Conservation (phyloP, 2,888 invertebrate genomes). For the Scaptomyza polygonia region DNA sequence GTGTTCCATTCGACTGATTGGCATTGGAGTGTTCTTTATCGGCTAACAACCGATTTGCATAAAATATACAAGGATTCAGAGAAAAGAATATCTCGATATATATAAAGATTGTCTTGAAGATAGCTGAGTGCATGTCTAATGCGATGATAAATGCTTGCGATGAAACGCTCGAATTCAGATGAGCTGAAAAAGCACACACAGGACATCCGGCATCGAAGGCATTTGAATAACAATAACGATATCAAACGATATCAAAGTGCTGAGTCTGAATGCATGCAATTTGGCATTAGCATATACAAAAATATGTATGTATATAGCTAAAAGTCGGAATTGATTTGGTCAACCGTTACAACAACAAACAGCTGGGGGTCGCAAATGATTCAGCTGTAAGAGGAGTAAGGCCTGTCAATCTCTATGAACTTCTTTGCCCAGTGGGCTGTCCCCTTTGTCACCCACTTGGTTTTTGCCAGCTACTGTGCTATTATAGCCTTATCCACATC, state of each 20-base stretch:
- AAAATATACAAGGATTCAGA: conserved; percentile 44
- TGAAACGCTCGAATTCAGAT: conserved; percentile 67
- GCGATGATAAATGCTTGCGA: conserved; percentile 75
- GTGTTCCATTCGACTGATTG: conserved; percentile 11
- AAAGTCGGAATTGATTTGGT: conserved; percentile 69
- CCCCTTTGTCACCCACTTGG: conserved; percentile 37
- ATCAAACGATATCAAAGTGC: conserved; percentile 61
- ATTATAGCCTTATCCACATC: conserved; percentile 60
- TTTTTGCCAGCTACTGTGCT: conserved; percentile 37
- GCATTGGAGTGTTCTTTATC: conserved; percentile 21
- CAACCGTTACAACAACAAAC: conserved; percentile 66
- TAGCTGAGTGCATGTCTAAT: conserved; percentile 65
- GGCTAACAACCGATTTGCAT: conserved; percentile 47
- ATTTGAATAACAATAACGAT: conserved; percentile 73
- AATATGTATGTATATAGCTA: conserved; percentile 1
- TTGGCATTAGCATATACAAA: conserved; percentile 53
- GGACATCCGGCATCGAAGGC: conserved; percentile 72
- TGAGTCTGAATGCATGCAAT: conserved; percentile 53
- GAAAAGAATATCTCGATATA: conserved; percentile 15
- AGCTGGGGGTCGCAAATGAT: conserved; percentile 54
- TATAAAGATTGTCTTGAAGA: conserved; percentile 19
- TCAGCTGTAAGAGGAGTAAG: conserved; percentile 44
- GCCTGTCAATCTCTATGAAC: conserved; percentile 34
- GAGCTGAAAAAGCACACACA: conserved; percentile 25
- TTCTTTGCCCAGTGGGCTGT: conserved; percentile 59